A percentile compares a stretch with the other conserved stretches of the same genome.
Conservation (phyloP, 53 echinoderm and acorn worm genomes). For the Actinopyga echinites region DNA sequence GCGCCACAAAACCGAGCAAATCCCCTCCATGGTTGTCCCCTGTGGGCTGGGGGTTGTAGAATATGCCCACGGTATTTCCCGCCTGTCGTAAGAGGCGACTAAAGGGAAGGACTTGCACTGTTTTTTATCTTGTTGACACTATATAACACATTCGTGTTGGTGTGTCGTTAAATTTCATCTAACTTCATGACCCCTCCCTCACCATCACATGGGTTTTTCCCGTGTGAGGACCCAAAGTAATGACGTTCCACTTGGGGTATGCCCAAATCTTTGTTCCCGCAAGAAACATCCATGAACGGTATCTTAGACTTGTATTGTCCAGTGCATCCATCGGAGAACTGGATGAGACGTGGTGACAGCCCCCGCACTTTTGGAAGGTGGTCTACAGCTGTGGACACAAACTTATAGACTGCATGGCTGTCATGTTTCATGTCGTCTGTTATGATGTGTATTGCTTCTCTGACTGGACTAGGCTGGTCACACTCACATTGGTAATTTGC, state of each 20-base stretch:
- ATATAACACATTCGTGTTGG: no score
- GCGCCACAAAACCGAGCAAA: no score
- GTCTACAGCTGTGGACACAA: conserved; percentile 1
- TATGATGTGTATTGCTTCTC: conserved; percentile 35
- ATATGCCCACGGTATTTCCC: no score
- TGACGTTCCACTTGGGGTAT: conserved; percentile 27
- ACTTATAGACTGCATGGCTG: conserved; percentile 24
- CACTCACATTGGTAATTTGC: conserved; percentile 22
- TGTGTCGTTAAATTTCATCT: no score
- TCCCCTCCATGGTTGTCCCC: no score
- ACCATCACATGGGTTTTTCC: conserved; percentile 55
- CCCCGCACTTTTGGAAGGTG: conserved; percentile 27
- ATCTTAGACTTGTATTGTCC: conserved; percentile 54
- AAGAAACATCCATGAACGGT: conserved; percentile 47
- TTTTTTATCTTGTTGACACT: no score
- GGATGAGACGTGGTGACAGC: conserved; percentile 20
- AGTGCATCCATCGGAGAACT: conserved; percentile 54
- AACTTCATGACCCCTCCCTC: conserved; percentile 46
- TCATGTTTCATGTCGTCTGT: conserved; percentile 43
- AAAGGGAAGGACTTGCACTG: no score
- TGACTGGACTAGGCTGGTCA: background rate
- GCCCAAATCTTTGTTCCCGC: conserved; percentile 10
- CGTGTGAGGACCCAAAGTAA: conserved; percentile 52
- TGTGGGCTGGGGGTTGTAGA: no score
- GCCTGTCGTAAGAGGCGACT: no score